Evolutionary conservation across 2,797 vertebrate genomes (phyloP).

Genomic region (Stomatorhinus walkeri): DNA sequence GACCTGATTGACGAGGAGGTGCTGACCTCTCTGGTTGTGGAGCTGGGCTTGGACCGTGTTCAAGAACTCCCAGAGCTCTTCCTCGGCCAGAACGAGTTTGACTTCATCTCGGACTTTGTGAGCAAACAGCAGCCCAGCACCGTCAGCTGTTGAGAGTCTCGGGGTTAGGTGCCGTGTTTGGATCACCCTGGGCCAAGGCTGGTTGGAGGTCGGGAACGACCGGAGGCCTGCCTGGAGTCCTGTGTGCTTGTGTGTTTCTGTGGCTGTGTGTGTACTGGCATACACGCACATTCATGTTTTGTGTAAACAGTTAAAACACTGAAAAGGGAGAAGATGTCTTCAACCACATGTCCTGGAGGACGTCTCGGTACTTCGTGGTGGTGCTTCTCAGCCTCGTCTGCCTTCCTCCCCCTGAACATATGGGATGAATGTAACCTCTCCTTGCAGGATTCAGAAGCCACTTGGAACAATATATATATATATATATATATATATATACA

Average conservation of each 20-base stretch:
- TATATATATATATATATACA: constrained; percentile 29
- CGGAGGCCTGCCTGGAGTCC: constrained; percentile 39
- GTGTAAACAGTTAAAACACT: constrained; percentile 16
- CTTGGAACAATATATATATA: constrained; percentile 48
- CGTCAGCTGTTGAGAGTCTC: constrained; percentile 76
- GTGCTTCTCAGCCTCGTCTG: constrained; percentile 14
- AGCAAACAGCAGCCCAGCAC: constrained; percentile 89
- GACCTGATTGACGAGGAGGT: constrained; percentile 95
- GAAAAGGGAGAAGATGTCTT: constrained; percentile 33
- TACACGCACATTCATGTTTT: not conserved
- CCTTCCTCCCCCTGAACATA: constrained; percentile 23
- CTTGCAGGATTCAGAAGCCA: constrained; percentile 57
- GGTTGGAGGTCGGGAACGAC: constrained; percentile 41
- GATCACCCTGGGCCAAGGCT: not conserved
- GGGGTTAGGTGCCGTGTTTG: constrained; percentile 12
- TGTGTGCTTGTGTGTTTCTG: constrained; percentile 16
- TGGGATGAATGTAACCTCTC: constrained; percentile 65
- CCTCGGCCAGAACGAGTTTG: constrained; percentile 94
- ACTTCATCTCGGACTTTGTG: constrained; percentile 94
- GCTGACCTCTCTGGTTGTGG: constrained; percentile 85
- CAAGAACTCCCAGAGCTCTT: constrained; percentile 94
- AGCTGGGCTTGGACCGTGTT: constrained; percentile 88
- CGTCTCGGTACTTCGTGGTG: constrained; percentile 31
- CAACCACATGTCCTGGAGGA: constrained; percentile 42
- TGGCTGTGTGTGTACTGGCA: not conserved